Evolutionary conservation across 2,888 invertebrate genomes (phyloP).

Genomic region (Ariolimax columbianus): DNA sequence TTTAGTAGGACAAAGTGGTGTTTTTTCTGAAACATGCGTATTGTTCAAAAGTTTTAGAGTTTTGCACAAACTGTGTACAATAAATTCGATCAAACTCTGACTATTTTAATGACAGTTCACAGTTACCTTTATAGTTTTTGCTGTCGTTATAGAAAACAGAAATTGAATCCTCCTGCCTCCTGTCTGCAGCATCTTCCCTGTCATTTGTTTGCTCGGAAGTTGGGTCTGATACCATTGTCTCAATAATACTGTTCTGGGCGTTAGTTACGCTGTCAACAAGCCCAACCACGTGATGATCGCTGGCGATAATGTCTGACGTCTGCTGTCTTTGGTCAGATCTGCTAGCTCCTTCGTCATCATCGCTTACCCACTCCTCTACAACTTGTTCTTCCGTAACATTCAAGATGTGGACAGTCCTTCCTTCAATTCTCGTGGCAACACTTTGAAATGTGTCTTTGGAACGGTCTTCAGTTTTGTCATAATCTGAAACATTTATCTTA

Average conservation of each 20-base stretch:
- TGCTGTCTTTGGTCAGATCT: no score
- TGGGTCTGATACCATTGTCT: not conserved
- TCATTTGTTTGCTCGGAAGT: not conserved
- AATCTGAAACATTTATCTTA: no score
- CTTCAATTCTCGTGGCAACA: not conserved
- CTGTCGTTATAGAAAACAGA: slow-evolving; percentile 21
- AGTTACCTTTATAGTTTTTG: slow-evolving; percentile 28
- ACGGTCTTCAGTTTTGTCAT: not conserved
- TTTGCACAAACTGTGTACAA: no score
- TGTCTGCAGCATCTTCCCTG: not conserved
- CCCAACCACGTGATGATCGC: not conserved
- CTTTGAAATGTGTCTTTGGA: not conserved
- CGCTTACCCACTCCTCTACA: not conserved
- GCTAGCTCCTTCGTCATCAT: not conserved
- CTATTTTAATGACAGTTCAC: not conserved
- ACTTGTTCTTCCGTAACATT: not conserved
- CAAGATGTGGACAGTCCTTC: not conserved
- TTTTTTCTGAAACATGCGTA: no score
- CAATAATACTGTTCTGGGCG: not conserved
- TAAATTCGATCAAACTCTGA: no score
- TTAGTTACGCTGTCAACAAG: not conserved
- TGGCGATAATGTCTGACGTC: not conserved
- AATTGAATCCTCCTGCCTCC: slow-evolving; percentile 9
- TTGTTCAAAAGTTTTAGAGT: no score
- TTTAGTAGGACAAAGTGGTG: no score